Conservation (phyloP, 2,113 vertebrate genomes). For the Aegotheles bennettii region DNA sequence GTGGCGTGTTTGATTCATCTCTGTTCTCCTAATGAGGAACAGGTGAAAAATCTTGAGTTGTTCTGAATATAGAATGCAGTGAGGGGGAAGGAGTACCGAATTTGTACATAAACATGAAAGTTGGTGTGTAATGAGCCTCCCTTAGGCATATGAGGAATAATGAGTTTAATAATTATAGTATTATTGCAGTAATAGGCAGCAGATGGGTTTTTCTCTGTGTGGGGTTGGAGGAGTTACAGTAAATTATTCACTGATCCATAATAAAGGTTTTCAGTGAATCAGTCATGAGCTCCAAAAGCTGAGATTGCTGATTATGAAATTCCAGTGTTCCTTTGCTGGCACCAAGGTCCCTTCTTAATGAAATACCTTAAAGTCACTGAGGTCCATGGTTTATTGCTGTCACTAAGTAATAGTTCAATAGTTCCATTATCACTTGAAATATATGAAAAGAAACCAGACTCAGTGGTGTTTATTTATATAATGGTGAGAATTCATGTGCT, state of each 20-base stretch:
- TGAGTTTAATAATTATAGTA: constrained; percentile 33
- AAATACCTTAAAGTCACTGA: background rate
- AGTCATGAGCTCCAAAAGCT: background rate
- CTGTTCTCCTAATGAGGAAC: constrained; percentile 13
- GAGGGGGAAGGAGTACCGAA: background rate
- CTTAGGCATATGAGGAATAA: constrained; percentile 12
- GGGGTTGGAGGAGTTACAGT: constrained; percentile 26
- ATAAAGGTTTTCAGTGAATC: constrained; percentile 24
- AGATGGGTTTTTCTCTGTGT: constrained; percentile 34
- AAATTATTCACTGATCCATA: constrained; percentile 42
- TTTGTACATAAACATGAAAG: constrained; percentile 27
- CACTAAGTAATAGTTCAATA: background rate
- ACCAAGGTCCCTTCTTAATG: background rate
- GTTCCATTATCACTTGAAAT: background rate
- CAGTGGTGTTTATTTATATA: background rate
- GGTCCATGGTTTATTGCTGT: background rate
- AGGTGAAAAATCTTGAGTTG: constrained; percentile 22
- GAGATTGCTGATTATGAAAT: background rate
- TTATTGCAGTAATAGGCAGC: constrained; percentile 43
- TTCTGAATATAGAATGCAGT: background rate
- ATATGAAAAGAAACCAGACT: background rate
- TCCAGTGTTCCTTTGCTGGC: background rate
- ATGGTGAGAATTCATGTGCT: background rate
- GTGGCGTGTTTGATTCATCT: background rate
- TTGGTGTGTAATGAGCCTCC: constrained; percentile 1